These are phyloP conservation scores for Caenorhabditis latens DNA, from an alignment of 1,140 invertebrate species.

Conservation along the genomic window DNA sequence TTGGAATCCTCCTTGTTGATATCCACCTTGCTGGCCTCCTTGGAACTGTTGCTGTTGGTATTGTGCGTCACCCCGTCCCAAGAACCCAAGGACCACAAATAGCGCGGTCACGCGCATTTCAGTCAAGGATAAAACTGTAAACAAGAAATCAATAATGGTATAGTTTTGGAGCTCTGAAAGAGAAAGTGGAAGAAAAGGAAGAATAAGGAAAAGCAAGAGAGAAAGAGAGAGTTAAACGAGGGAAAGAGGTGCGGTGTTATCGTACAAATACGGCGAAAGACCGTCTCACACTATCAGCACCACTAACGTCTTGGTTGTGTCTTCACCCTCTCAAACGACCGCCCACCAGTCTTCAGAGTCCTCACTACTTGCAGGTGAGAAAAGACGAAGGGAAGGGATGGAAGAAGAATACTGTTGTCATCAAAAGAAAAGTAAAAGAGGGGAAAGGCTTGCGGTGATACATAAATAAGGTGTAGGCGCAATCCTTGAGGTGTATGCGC, in stretches of 20 bases:
- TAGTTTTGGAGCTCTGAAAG: slow-evolving; percentile 10
- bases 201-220: neutral
- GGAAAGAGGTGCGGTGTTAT: slow-evolving; percentile 50
- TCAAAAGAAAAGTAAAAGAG: neutral
- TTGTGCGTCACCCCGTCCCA: neutral
- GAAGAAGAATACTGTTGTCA: slow-evolving; percentile 48
- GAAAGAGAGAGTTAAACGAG: slow-evolving; percentile 40
- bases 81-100: slow-evolving; percentile 31
- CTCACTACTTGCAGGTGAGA: slow-evolving; percentile 60
- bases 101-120: slow-evolving; percentile 43
- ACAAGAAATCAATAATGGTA: neutral
- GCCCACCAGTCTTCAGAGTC: slow-evolving; percentile 48
- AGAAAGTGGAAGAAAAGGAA: neutral
- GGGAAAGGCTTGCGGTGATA: slow-evolving; percentile 2
- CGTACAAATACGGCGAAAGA: slow-evolving; percentile 52
- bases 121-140: slow-evolving; percentile 7
- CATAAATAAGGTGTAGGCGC: slow-evolving; percentile 51
- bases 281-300: slow-evolving; percentile 47
- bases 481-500: slow-evolving; percentile 31
- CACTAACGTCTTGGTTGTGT: slow-evolving; percentile 33
- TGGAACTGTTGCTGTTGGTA: slow-evolving; percentile 50
- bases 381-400: neutral
- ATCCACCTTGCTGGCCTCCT: slow-evolving; percentile 14
- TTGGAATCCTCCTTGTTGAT: slow-evolving; percentile 15
- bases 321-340: slow-evolving; percentile 45